These are phyloP conservation scores for Opisthograptis luteolata DNA, from an alignment of 2,888 invertebrate species.

Conservation along the genomic window DNA sequence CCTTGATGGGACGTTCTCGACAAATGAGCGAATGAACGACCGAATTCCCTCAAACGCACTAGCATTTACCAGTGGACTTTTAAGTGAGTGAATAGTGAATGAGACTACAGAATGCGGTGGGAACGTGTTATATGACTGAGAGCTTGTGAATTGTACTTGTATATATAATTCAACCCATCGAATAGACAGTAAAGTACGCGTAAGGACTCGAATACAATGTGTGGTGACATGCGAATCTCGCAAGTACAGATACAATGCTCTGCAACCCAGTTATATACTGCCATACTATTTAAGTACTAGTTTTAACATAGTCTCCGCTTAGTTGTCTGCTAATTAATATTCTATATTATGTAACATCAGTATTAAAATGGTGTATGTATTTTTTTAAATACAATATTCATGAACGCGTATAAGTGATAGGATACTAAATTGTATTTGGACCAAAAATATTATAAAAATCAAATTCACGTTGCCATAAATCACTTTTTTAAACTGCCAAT, in stretches of 20 bases:
- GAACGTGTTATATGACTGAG: slow-evolving; percentile 45
- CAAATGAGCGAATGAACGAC: slow-evolving; percentile 20
- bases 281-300: slow-evolving; percentile 80
- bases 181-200: slow-evolving; percentile 68
- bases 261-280: slow-evolving; percentile 71
- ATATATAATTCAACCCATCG: slow-evolving; percentile 72
- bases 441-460: slow-evolving; percentile 81
- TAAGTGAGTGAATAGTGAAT: slow-evolving; percentile 44
- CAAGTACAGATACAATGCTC: slow-evolving; percentile 60
- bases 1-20: slow-evolving; percentile 7
- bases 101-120: slow-evolving; percentile 41
- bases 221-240: slow-evolving; percentile 72
- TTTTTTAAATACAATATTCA: slow-evolving; percentile 67
- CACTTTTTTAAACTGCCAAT: slow-evolving; percentile 74
- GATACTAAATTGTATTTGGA: slow-evolving; percentile 68
- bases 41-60: slow-evolving; percentile 26
- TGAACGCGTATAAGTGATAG: slow-evolving; percentile 62
- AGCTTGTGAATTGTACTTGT: slow-evolving; percentile 58
- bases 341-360: slow-evolving; percentile 74
- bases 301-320: slow-evolving; percentile 75
- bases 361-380: slow-evolving; percentile 82
- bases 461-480: slow-evolving; percentile 81
- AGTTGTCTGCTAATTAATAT: slow-evolving; percentile 70
- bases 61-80: slow-evolving; percentile 37
- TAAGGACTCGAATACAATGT: slow-evolving; percentile 68